Base-by-base conservation (phyloP, 2,888 invertebrate species). In the Liopterus haemorrhoidalis region DNA sequence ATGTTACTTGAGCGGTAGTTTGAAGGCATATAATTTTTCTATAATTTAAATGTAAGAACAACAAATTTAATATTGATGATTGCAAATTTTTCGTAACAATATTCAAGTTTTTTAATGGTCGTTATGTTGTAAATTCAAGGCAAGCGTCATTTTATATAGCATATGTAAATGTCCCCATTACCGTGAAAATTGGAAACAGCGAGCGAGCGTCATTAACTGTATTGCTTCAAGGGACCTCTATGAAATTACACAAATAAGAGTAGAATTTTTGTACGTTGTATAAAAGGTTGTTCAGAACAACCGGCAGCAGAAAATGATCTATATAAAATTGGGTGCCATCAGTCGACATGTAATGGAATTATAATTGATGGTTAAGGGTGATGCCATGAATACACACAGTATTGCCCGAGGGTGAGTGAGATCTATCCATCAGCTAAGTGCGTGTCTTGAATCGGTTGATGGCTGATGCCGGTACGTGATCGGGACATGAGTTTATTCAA, bases 301-400 rank as follows among this genome's bases (percentile, higher is more conserved):
- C 44, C 43, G 12, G 22, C 32, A 15, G 31, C 15, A n/a, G 25
- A 22, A 14, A 25, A 33, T 47, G 47, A 47, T 47, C 47, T 47
- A 47, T 47, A 47, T 47, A 47, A 47, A 42, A 47, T 47, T 47
- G 42, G 47, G 41, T 42, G 41, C 47, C 39, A 38, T 38, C 47
- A 42, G 44, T 19, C 27, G 39, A 32, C 12, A 37, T 25, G 42
- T 47, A 47, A 47, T 47, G 47, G 47, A 47, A 32, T 41, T 47
- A 47, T 47, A 47, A 47, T 47, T 47, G 42, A 38, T 42, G 41
- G 47, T 42, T 47, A 18, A 25, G 45, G 45, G 39, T 39, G 39
- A 22, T 19, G 31, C 11, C 5, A n/a, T 5, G 11, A 8, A 28
- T 41, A 41, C 33, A 41, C 41, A 41, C 41, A 33, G 41, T 41